phyloP scores from a whole-genome alignment of 2,888 invertebrate genomes.

The Myathropa florea region DNA sequence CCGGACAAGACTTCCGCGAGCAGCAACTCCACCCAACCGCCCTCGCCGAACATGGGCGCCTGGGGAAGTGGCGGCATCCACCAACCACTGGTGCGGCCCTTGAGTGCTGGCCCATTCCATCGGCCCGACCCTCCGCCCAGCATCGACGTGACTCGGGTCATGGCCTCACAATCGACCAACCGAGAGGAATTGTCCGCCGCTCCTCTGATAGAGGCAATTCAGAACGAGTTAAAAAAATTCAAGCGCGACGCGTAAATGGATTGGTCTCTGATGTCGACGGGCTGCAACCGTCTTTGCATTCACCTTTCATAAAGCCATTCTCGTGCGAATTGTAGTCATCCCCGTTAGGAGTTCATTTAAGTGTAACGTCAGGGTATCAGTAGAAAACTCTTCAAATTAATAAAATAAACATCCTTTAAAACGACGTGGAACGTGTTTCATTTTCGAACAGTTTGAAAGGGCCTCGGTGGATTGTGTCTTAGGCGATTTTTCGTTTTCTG shows the following conservation, averaged over 20 bases:
- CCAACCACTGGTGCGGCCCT: conserved; percentile 83
- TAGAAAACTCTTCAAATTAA: conserved; percentile 19
- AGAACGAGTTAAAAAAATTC: conserved; percentile 84
- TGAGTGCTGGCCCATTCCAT: conserved; percentile 86
- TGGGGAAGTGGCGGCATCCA: conserved; percentile 82
- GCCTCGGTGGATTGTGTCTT: neutral
- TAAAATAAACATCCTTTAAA: conserved; percentile 19
- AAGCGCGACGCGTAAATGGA: conserved; percentile 74
- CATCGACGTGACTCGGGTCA: conserved; percentile 65
- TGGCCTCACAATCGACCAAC: conserved; percentile 72
- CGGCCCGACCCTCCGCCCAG: conserved; percentile 81
- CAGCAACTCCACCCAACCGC: conserved; percentile 79
- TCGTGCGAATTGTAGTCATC: conserved; percentile 4
- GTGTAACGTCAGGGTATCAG: neutral
- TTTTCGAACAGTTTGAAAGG: neutral
- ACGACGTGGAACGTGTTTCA: neutral
- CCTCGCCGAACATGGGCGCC: conserved; percentile 81
- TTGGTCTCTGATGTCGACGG: no score
- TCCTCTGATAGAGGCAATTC: conserved; percentile 92
- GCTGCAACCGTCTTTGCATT: conserved; percentile 3
- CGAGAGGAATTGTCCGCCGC: conserved; percentile 87
- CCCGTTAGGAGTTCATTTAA: conserved; percentile 18
- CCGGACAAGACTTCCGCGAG: conserved; percentile 77
- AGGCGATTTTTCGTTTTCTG: neutral
- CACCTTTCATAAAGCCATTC: conserved; percentile 22